Percentiles rank a stretch among this genome's conserved stretches.
Evolutionary conservation across 2,888 invertebrate species (phyloP).

Genomic region (Trachelus tabidus): DNA sequence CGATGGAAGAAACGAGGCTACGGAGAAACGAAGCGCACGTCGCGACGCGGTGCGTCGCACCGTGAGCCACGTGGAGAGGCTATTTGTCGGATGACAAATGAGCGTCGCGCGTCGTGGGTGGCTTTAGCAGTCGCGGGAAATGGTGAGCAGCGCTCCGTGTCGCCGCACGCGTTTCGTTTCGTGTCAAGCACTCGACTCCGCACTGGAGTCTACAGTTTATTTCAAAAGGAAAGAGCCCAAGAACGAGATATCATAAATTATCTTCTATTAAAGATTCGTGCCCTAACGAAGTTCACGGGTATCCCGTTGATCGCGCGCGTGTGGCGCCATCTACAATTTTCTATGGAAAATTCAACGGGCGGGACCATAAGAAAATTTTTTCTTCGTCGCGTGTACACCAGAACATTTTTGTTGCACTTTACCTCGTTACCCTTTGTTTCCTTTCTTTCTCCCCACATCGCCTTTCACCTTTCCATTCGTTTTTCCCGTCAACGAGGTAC

Average conservation of each 20-base stretch:
- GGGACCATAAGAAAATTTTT: background rate
- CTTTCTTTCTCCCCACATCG: no score
- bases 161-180: slow-evolving; percentile 44
- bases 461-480: background rate
- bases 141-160: slow-evolving; percentile 64
- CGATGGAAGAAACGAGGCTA: background rate
- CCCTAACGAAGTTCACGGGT: background rate
- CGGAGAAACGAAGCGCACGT: slow-evolving; percentile 27
- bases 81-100: slow-evolving; percentile 66
- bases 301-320: background rate
- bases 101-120: slow-evolving; percentile 65
- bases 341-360: background rate
- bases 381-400: background rate
- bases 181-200: background rate
- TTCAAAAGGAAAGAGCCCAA: background rate
- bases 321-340: background rate
- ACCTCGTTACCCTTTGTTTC: no score
- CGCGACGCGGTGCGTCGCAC: slow-evolving; percentile 10
- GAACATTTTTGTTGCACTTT: background rate
- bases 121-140: slow-evolving; percentile 63
- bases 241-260: background rate
- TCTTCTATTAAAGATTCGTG: background rate
- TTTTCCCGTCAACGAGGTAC: background rate
- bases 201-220: background rate
- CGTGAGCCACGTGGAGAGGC: slow-evolving; percentile 41